Percentiles rank a stretch among this genome's conserved stretches.
Evolutionary conservation across 2,797 vertebrate genomes (phyloP).

Genomic region (Aphelocoma californica): DNA sequence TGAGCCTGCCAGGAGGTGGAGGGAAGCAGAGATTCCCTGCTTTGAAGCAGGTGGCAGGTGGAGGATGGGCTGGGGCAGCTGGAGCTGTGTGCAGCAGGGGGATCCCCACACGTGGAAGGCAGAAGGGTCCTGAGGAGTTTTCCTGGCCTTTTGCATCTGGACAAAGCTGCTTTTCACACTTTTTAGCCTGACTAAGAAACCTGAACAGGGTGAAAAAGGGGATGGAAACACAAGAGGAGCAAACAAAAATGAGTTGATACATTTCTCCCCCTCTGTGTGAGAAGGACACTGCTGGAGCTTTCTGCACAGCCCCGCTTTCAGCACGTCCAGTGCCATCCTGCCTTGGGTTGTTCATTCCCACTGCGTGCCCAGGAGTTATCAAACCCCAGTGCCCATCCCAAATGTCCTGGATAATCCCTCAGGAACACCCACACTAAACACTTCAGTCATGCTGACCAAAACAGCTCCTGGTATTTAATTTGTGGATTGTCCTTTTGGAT

Average conservation of each 20-base stretch:
- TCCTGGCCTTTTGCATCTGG: background rate
- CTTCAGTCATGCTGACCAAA: background rate
- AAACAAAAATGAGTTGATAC: background rate
- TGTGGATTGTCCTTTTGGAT: background rate
- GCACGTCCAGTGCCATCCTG: rapidly evolving
- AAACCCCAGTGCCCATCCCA: background rate
- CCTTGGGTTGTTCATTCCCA: rapidly evolving
- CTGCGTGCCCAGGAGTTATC: rapidly evolving
- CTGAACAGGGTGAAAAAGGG: background rate
- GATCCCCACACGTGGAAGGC: rapidly evolving
- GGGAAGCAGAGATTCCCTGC: background rate
- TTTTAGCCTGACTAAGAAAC: background rate
- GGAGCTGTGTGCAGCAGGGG: background rate
- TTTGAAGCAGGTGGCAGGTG: background rate
- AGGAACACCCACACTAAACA: rapidly evolving
- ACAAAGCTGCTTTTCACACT: background rate
- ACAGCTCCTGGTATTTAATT: background rate
- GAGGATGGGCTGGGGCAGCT: background rate
- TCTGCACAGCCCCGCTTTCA: background rate
- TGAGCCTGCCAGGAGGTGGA: background rate
- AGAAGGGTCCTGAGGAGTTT: background rate
- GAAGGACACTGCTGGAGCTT: rapidly evolving
- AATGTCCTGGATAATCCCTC: background rate
- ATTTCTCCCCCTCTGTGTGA: background rate
- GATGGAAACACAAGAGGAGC: background rate